A percentile compares a stretch with the other conserved stretches of the same genome.
phyloP scores from a whole-genome alignment of 2,113 vertebrate species.

The Brachirus orientalis region DNA sequence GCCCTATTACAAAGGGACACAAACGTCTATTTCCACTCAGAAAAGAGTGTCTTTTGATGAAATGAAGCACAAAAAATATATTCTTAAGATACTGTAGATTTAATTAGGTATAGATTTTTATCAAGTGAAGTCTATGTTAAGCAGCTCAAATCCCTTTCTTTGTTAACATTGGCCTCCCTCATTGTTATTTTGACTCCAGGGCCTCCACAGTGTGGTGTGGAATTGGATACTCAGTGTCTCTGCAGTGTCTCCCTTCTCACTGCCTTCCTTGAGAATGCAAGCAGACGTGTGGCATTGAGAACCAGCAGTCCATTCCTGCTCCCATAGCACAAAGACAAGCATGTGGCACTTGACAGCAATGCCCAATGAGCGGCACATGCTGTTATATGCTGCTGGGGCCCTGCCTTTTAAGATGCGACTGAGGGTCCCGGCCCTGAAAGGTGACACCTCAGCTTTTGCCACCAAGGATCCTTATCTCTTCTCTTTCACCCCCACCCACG shows the following conservation, averaged over 20 bases:
- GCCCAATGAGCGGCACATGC: slow-evolving; percentile 50
- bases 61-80: too few relatives aligned
- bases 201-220: slow-evolving; percentile 17
- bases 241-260: slow-evolving; percentile 36
- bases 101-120: too few relatives aligned
- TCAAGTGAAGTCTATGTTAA: too few relatives aligned
- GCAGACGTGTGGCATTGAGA: slow-evolving; percentile 62
- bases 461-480: slow-evolving; percentile 63
- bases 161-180: slow-evolving; percentile 23
- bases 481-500: slow-evolving; percentile 71
- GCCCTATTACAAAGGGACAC: too few relatives aligned
- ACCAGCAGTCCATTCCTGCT: slow-evolving; percentile 58
- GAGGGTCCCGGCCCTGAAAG: slow-evolving; percentile 66
- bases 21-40: too few relatives aligned
- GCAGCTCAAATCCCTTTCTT: too few relatives aligned
- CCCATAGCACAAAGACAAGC: slow-evolving; percentile 70
- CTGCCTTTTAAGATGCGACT: slow-evolving; percentile 68
- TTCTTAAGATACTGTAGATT: too few relatives aligned
- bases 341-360: slow-evolving; percentile 74
- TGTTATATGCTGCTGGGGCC: slow-evolving; percentile 33
- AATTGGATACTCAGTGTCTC: slow-evolving; percentile 28
- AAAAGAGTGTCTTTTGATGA: too few relatives aligned
- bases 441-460: slow-evolving; percentile 62
- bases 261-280: slow-evolving; percentile 65
- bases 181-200: slow-evolving; percentile 53